Percentiles rank a stretch among this genome's conserved stretches.
Evolutionary conservation across 92 coral and sea anemone genomes (phyloP).

Genomic region (Blastomussa wellsi): DNA sequence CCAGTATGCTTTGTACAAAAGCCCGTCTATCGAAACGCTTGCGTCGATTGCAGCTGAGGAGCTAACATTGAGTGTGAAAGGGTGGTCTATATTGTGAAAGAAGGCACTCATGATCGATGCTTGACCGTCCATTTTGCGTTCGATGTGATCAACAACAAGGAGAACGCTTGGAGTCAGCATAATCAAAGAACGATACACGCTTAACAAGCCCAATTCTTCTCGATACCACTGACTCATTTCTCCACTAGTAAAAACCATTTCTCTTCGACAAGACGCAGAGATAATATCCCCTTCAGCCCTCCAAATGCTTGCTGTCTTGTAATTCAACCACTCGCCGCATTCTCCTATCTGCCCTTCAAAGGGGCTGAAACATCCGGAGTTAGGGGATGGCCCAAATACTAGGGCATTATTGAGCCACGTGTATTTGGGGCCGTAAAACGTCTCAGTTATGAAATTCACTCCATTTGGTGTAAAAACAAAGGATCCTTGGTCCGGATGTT

Average conservation of each 20-base stretch:
- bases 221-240: conserved; percentile 87
- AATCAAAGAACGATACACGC: conserved; percentile 81
- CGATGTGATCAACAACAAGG: conserved; percentile 82
- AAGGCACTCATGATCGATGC: conserved; percentile 75
- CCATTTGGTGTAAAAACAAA: conserved; percentile 89
- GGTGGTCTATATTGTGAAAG: conserved; percentile 79
- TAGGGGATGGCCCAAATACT: conserved; percentile 76
- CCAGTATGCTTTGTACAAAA: conserved; percentile 51
- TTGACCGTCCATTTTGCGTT: conserved; percentile 42
- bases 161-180: conserved; percentile 77
- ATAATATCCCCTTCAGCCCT: conserved; percentile 80
- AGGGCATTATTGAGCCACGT: conserved; percentile 89
- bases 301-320: conserved; percentile 62
- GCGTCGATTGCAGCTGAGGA: conserved; percentile 45
- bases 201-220: conserved; percentile 64
- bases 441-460: conserved; percentile 83
- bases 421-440: conserved; percentile 86
- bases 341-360: conserved; percentile 92
- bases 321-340: conserved; percentile 74
- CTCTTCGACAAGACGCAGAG: conserved; percentile 66
- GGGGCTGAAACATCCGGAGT: conserved; percentile 64
- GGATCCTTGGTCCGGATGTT: conserved; percentile 97
- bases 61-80: conserved; percentile 42
- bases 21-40: conserved; percentile 50
- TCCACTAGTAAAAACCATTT: conserved; percentile 83